Evolutionary conservation across 1,140 invertebrate genomes (phyloP).

Genomic region (Leptonema lineaticorne): DNA sequence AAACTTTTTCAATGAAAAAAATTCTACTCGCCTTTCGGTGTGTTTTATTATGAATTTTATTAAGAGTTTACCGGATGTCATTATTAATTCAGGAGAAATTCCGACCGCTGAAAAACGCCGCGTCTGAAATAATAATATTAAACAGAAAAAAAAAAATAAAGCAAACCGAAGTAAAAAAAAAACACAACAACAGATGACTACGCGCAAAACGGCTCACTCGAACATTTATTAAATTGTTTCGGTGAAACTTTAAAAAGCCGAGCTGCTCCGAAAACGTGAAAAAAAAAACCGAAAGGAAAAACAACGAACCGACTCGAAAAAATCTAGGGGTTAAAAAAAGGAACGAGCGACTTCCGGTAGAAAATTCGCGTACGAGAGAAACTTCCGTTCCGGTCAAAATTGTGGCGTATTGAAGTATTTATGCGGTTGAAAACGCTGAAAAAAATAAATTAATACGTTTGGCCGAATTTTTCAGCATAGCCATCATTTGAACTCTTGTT

Average conservation of each 20-base stretch:
- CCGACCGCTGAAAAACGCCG: background rate
- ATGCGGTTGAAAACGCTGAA: no score
- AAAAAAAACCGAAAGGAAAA: background rate
- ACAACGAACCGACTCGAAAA: background rate
- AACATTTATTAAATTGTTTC: conserved; percentile 20
- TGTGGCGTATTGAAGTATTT: background rate
- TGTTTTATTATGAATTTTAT: conserved; percentile 20
- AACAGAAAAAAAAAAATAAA: background rate
- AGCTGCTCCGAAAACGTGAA: background rate
- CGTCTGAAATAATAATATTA: background rate
- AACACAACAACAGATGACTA: conserved; percentile 12
- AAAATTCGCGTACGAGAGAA: background rate
- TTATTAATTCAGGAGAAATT: conserved; percentile 17
- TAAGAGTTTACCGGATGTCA: conserved; percentile 19
- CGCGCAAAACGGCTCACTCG: conserved; percentile 12
- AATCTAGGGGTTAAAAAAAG: background rate
- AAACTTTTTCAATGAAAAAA: conserved; percentile 19
- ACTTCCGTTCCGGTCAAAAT: conserved; percentile 11
- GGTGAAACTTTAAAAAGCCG: conserved; percentile 15
- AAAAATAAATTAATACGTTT: no score
- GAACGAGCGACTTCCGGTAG: conserved; percentile 3
- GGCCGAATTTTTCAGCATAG: no score
- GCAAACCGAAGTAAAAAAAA: background rate
- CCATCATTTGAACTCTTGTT: no score
- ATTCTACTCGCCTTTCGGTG: background rate